A percentile compares a stretch with the other conserved stretches of the same genome.
These are phyloP conservation scores for Premnoplex brunnescens DNA, from an alignment of 2,797 vertebrate species.

Conservation along the genomic window DNA sequence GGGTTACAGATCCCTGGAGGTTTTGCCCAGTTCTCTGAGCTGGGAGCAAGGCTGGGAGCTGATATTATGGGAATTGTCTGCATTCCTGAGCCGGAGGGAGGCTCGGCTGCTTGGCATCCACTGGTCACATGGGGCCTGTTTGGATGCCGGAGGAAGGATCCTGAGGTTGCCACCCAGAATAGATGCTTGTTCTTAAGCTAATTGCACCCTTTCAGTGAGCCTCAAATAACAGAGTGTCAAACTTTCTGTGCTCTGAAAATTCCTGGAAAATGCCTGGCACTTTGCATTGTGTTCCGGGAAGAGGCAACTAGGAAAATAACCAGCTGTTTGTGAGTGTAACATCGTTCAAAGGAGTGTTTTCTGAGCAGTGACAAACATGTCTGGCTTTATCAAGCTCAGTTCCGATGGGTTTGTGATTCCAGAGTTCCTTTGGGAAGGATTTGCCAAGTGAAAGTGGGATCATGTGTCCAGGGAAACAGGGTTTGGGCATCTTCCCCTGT, in stretches of 20 bases:
- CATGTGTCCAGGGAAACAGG: background rate
- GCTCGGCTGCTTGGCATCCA: conserved; percentile 10
- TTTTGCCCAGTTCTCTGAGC: background rate
- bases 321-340: background rate
- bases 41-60: background rate
- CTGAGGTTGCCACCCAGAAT: conserved; percentile 2
- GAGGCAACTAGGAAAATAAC: background rate
- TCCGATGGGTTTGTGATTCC: background rate
- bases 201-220: background rate
- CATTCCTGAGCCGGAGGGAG: conserved; percentile 48
- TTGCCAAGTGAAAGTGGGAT: background rate
- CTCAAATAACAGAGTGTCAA: background rate
- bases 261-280: background rate
- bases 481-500: background rate
- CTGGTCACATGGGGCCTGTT: background rate
- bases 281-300: background rate
- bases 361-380: background rate
- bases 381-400: background rate
- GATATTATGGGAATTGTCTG: conserved; percentile 51
- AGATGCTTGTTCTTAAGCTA: background rate
- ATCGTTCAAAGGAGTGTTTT: background rate
- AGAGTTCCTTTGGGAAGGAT: fast-evolving
- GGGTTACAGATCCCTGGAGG: background rate
- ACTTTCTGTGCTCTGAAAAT: background rate
- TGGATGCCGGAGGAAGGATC: conserved; percentile 14